Percentiles rank a stretch among this genome's conserved stretches.
Conservation (phyloP, 2,113 vertebrate species). For the Menura novaehollandiae region DNA sequence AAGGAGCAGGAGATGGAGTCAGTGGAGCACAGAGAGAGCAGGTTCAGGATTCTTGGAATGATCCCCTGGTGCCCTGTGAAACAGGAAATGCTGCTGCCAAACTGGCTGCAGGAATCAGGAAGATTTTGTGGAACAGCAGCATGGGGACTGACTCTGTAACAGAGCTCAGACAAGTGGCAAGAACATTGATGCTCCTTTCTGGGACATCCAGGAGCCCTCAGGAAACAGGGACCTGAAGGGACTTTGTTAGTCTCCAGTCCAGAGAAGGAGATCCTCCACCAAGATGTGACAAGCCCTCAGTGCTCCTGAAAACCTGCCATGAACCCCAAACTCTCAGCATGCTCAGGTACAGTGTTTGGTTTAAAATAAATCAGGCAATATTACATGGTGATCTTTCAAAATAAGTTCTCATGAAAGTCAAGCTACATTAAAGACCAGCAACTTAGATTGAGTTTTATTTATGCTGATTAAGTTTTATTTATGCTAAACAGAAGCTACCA, state of each 20-base stretch:
- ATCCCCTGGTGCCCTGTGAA: not conserved
- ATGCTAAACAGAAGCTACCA: not conserved
- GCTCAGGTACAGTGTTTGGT: not conserved
- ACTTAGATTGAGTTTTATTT: not conserved
- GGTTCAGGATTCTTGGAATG: not conserved
- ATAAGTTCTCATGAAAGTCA: not conserved
- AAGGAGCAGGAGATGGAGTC: not conserved
- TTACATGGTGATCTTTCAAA: not conserved
- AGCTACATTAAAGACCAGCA: not conserved
- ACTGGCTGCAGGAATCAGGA: no score
- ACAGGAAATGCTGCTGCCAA: not conserved
- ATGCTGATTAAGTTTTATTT: not conserved
- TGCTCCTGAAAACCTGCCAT: not conserved
- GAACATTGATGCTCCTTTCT: not conserved
- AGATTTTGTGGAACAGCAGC: not conserved
- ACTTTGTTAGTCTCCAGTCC: not conserved
- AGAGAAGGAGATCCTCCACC: not conserved
- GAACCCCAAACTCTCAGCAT: not conserved
- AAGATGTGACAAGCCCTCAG: not conserved
- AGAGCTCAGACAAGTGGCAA: not conserved
- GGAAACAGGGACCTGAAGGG: not conserved
- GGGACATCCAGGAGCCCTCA: not conserved
- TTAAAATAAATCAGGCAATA: not conserved
- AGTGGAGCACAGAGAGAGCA: not conserved
- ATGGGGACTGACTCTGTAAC: not conserved